phyloP scores from a whole-genome alignment of 2,888 invertebrate species.

The Xestia c-nigrum region DNA sequence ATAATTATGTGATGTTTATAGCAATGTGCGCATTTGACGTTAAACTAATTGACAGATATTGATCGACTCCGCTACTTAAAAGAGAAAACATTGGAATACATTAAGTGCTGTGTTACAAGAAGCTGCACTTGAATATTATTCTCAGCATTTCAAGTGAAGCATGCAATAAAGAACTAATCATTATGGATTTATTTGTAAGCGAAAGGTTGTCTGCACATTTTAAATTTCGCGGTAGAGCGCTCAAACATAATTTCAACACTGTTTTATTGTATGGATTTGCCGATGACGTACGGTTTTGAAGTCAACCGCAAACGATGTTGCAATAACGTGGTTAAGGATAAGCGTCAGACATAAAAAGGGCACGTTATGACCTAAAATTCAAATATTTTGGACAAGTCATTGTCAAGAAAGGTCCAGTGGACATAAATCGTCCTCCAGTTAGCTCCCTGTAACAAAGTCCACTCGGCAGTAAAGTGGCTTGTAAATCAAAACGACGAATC shows the following conservation, averaged over 20 bases:
- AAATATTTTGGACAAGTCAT: conserved; percentile 86
- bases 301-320: conserved; percentile 73
- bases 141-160: conserved; percentile 24
- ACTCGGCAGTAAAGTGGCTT: conserved; percentile 87
- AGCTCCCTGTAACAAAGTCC: conserved; percentile 87
- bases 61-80: conserved; percentile 13
- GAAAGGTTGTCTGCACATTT: conserved; percentile 65
- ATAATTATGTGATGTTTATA: background rate
- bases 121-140: conserved; percentile 9
- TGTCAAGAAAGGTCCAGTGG: conserved; percentile 79
- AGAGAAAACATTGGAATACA: background rate
- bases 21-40: background rate
- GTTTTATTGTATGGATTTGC: conserved; percentile 59
- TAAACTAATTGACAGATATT: conserved; percentile 40
- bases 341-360: conserved; percentile 74
- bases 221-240: conserved; percentile 66
- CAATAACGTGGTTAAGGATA: conserved; percentile 75
- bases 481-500: conserved; percentile 89
- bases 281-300: conserved; percentile 58
- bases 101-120: conserved; percentile 20
- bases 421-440: conserved; percentile 88
- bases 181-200: conserved; percentile 57
- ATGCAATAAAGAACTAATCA: conserved; percentile 40
- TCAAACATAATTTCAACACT: conserved; percentile 61
- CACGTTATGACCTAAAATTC: conserved; percentile 83